A percentile compares a stretch with the other conserved stretches of the same genome.
Conservation (phyloP, 2,113 vertebrate species). For the Scytalopus superciliaris region DNA sequence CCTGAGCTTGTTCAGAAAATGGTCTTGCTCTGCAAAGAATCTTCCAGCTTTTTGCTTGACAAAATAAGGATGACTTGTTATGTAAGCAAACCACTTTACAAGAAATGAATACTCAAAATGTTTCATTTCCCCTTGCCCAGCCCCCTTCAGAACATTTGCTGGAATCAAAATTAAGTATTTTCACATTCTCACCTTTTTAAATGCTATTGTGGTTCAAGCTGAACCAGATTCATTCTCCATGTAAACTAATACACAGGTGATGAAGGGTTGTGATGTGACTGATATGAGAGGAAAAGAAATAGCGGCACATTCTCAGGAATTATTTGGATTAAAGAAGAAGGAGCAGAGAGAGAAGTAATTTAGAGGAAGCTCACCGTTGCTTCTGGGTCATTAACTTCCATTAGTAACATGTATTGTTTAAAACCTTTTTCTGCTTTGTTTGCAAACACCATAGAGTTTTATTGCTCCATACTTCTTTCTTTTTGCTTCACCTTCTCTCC, state of each 20-base stretch:
- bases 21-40: not conserved
- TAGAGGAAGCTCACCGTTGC: not conserved
- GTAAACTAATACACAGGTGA: not conserved
- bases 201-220: not conserved
- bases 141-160: not conserved
- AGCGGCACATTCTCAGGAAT: rapidly evolving
- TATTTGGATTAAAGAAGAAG: not conserved
- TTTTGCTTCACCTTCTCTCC: not conserved
- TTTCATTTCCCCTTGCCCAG: not conserved
- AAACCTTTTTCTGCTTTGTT: not conserved
- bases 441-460: not conserved
- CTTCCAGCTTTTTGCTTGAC: not conserved
- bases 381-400: not conserved
- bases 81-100: not conserved
- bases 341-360: not conserved
- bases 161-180: not conserved
- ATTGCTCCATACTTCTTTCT: not conserved
- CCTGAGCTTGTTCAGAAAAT: not conserved
- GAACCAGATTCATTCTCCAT: not conserved
- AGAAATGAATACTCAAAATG: not conserved
- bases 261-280: not conserved
- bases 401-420: not conserved
- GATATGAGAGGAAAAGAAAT: not conserved
- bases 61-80: not conserved
- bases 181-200: not conserved